These are phyloP conservation scores for Solen grandis DNA, from an alignment of 1,140 invertebrate genomes.

Conservation along the genomic window DNA sequence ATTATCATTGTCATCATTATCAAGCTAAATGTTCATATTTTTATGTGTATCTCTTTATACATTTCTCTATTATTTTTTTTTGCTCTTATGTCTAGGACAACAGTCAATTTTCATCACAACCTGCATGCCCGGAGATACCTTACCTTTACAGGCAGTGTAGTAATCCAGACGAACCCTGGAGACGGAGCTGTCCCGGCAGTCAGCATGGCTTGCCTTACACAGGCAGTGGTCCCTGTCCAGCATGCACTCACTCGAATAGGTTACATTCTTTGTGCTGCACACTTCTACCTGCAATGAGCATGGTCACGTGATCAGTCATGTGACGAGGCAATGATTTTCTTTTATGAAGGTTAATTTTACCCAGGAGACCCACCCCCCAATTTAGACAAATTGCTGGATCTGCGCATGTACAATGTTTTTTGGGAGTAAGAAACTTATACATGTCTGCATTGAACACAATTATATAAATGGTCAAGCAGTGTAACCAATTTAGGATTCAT, in stretches of 20 bases:
- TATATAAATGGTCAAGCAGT: too few relatives aligned
- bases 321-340: neutral
- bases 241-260: constrained; percentile 64
- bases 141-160: constrained; percentile 64
- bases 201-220: constrained; percentile 50
- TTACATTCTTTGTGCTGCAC: constrained; percentile 68
- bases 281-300: constrained; percentile 53
- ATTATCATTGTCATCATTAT: too few relatives aligned
- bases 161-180: constrained; percentile 66
- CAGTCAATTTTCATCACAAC: too few relatives aligned
- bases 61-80: too few relatives aligned
- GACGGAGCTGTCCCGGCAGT: constrained; percentile 34
- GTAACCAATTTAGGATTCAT: too few relatives aligned
- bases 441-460: too few relatives aligned
- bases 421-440: too few relatives aligned
- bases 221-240: constrained; percentile 68
- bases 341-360: neutral
- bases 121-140: too few relatives aligned
- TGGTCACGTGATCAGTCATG: too few relatives aligned
- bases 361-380: neutral
- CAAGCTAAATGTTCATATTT: too few relatives aligned
- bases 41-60: too few relatives aligned
- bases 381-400: neutral
- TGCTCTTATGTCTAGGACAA: too few relatives aligned
- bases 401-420: neutral